Evolutionary conservation across 2,797 vertebrate genomes (phyloP), one percentile per base, ranked within the genome.

Genomic region (Phalloptychus januarius): DNA sequence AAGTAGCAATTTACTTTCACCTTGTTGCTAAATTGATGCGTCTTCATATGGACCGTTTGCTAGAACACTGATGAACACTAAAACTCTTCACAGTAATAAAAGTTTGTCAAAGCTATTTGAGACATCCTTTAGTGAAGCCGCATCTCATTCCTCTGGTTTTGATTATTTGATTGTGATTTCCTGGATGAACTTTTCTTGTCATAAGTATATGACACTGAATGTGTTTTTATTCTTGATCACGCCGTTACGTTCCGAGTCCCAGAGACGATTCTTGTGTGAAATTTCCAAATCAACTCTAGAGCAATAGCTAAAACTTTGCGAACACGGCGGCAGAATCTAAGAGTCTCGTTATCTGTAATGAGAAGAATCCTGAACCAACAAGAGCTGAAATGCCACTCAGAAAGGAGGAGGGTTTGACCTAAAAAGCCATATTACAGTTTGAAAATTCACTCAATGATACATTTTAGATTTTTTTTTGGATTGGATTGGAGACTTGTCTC

Each of bases 71-170:
- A 20, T 12, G 71, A 54, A 70, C 4, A 7, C 1, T 42, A 72
- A 38, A 72, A 70, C 4, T 40, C 48, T 46, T 36, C 38, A 54
- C n/a, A 42, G 44, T 48, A 72, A 56, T 67, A 33, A n/a, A n/a
- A 44, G n/a, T 78, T 58, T 69, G 50, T 23, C 70, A 28, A 23
- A 61, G 48, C 28, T 67, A 52, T 23, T 61, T 81, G 74, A 52
- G 56, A 56, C n/a, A 45, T 56, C 69, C 69, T 69, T 65, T 72
- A 67, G n/a, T 73, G 63, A 82, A 18, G 54, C 50, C 48, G 56
- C 10, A 7, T 31, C 28, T 28, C 1, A 15, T 61, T 72, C 73
- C 56, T 58, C 0, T 61, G 56, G 28, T 20, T 70, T n/a, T 70
- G 18, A n/a, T 28, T 2, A 42, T 42, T 69, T 69, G 23, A 3